A percentile compares a stretch with the other conserved stretches of the same genome.
Conservation (phyloP, 2,797 vertebrate genomes). For the Scolopax bukidnonensis region DNA sequence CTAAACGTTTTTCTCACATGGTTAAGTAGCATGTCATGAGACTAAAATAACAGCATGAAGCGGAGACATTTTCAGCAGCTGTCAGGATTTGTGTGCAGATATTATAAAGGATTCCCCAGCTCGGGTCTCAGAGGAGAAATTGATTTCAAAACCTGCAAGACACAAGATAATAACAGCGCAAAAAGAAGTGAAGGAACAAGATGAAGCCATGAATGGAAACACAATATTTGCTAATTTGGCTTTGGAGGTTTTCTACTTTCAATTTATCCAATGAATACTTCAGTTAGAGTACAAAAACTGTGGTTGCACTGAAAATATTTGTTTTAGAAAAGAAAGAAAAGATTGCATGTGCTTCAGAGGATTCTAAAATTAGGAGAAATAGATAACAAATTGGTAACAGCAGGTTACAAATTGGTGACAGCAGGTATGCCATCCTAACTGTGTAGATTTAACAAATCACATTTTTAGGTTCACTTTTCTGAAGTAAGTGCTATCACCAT, state of each 20-base stretch:
- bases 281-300: not conserved
- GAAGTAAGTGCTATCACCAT: not conserved
- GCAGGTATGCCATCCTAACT: constrained; percentile 26
- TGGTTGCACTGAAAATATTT: not conserved
- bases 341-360: not conserved
- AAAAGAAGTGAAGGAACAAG: not conserved
- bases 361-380: not conserved
- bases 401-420: constrained; percentile 62
- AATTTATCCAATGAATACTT: not conserved
- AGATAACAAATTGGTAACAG: constrained; percentile 50
- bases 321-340: not conserved
- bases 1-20: not conserved
- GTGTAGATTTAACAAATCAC: constrained; percentile 52
- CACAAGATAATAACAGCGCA: not conserved
- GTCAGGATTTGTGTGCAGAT: not conserved
- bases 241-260: not conserved
- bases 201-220: not conserved
- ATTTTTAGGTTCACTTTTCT: constrained; percentile 64
- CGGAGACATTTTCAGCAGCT: not conserved
- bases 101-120: not conserved
- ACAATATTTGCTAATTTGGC: not conserved
- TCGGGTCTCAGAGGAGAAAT: not conserved
- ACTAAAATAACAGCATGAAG: not conserved
- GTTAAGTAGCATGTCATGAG: not conserved
- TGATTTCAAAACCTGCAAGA: not conserved